phyloP scores from a whole-genome alignment of 2,113 vertebrate species.

The Chroicocephalus ridibundus region DNA sequence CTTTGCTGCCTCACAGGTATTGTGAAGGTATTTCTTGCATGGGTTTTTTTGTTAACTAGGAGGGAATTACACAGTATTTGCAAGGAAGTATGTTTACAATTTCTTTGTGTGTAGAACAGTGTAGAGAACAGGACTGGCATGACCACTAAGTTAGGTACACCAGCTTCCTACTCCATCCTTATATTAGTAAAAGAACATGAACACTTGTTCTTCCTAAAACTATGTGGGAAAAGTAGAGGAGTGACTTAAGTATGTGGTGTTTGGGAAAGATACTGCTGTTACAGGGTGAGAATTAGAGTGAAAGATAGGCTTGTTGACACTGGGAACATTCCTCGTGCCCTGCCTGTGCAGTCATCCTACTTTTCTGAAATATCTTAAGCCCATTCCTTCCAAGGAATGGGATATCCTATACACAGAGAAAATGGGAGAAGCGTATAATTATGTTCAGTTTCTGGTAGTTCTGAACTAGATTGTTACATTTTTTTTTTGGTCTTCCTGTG shows the following conservation, averaged over 20 bases:
- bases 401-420: background rate
- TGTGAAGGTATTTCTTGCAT: background rate
- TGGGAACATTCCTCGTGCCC: background rate
- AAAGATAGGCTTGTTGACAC: background rate
- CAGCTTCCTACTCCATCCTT: background rate
- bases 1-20: background rate
- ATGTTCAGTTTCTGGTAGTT: background rate
- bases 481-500: background rate
- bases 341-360: background rate
- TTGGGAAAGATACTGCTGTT: background rate
- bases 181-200: background rate
- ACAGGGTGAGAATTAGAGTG: background rate
- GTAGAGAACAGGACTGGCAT: background rate
- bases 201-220: background rate
- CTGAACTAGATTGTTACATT: background rate
- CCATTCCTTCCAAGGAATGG: background rate
- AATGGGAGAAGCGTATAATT: accelerated
- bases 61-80: background rate
- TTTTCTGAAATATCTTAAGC: background rate
- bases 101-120: background rate
- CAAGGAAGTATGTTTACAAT: background rate
- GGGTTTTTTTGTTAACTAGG: background rate
- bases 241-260: background rate
- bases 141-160: background rate
- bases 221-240: background rate